Percentiles rank a stretch among this genome's conserved stretches.
Conservation (phyloP, 2,888 invertebrate genomes). For the Acleris laterana region DNA sequence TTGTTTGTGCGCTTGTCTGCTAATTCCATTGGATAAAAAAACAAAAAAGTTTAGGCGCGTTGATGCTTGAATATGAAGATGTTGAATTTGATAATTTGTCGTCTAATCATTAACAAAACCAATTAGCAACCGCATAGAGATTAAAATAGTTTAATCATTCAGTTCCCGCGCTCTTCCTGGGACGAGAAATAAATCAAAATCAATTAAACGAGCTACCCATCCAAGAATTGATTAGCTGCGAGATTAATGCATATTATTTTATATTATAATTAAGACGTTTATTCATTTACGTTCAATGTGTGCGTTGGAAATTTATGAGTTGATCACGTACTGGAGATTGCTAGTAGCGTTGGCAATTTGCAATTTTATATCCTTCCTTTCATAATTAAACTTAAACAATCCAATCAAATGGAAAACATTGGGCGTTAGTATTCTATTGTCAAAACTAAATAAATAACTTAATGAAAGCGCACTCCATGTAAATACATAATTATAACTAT, state of each 20-base stretch:
- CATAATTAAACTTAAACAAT: not conserved
- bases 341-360: slow-evolving; percentile 34
- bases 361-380: not conserved
- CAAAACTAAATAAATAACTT: too few relatives aligned
- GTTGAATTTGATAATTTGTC: not conserved
- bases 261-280: slow-evolving; percentile 54
- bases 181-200: slow-evolving; percentile 50
- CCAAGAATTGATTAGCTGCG: slow-evolving; percentile 47
- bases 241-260: slow-evolving; percentile 56
- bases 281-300: slow-evolving; percentile 47
- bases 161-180: slow-evolving; percentile 24
- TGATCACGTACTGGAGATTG: slow-evolving; percentile 46
- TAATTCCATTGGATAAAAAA: too few relatives aligned
- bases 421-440: too few relatives aligned
- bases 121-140: slow-evolving; percentile 22
- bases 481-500: too few relatives aligned
- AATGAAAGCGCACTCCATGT: too few relatives aligned
- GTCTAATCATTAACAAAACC: slow-evolving; percentile 20
- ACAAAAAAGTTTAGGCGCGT: too few relatives aligned
- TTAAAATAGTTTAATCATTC: slow-evolving; percentile 23
- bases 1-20: too few relatives aligned
- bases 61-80: not conserved
- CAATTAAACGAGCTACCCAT: slow-evolving; percentile 49
- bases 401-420: not conserved
- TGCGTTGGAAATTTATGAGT: slow-evolving; percentile 49